A percentile compares a stretch with the other conserved stretches of the same genome.
Conservation (phyloP, 2,888 invertebrate species). For the Cephus runcator region DNA sequence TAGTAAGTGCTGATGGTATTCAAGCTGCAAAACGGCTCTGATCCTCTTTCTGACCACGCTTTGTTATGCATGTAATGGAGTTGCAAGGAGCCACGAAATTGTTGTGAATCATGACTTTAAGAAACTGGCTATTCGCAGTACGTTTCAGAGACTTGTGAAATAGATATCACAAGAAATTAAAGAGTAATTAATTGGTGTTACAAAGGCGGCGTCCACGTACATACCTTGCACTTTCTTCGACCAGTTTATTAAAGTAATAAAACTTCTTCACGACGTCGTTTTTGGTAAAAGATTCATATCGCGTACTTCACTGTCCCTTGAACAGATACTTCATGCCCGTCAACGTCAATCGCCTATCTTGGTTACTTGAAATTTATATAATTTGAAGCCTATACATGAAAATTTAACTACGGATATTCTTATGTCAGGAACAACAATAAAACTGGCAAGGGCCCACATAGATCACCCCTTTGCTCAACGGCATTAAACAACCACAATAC, state of each 20-base stretch:
- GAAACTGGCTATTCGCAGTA: background rate
- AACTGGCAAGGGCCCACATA: conserved; percentile 41
- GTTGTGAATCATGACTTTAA: background rate
- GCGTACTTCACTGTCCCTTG: conserved; percentile 1
- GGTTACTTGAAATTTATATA: conserved; percentile 37
- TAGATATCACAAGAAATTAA: background rate
- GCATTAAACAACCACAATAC: conserved; percentile 33
- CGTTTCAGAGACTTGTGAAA: background rate
- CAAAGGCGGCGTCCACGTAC: conserved; percentile 2
- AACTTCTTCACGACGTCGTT: conserved; percentile 17
- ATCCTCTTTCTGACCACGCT: background rate
- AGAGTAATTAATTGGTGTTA: background rate
- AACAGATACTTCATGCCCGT: background rate
- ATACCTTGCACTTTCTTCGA: conserved; percentile 39
- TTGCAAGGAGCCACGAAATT: conserved; percentile 3
- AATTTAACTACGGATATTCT: conserved; percentile 41
- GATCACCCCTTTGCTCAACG: conserved; percentile 29
- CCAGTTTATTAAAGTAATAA: conserved; percentile 19
- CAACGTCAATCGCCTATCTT: conserved; percentile 4
- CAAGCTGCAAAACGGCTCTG: background rate
- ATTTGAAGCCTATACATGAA: conserved; percentile 28
- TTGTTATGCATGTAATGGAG: conserved; percentile 28
- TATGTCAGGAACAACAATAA: conserved; percentile 50
- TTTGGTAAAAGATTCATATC: conserved; percentile 11
- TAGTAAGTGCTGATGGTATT: background rate